Percentiles rank a stretch among this genome's conserved stretches.
These are phyloP conservation scores for Phocoena sinus DNA, from an alignment of 2,113 vertebrate species.

Conservation along the genomic window DNA sequence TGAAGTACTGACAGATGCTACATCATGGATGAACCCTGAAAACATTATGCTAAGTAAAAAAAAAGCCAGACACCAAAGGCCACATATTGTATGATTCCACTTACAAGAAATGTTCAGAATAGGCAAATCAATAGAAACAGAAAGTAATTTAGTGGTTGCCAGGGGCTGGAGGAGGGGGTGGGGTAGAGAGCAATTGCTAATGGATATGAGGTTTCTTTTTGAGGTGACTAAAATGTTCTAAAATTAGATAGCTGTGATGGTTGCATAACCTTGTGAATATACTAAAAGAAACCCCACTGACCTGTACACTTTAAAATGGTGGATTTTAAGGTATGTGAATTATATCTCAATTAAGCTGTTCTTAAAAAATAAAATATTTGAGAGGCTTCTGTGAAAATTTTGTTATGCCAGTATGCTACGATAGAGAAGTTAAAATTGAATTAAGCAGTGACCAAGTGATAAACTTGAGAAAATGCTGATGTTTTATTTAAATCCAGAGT, in stretches of 20 bases:
- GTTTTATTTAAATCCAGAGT: not conserved
- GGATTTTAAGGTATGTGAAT: not conserved
- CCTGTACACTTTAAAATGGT: not conserved
- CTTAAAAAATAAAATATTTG: not conserved
- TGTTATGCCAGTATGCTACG: not conserved
- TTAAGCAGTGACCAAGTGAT: conserved; percentile 5
- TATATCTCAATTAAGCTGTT: not conserved
- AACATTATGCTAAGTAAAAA: not conserved
- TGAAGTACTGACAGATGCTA: not conserved
- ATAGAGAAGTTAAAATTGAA: conserved; percentile 26
- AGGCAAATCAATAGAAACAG: conserved; percentile 43
- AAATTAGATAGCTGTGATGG: conserved; percentile 35
- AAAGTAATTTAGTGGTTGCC: conserved; percentile 24
- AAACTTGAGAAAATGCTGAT: not conserved
- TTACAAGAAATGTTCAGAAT: conserved; percentile 34
- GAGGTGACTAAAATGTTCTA: conserved; percentile 22
- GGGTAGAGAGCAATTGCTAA: not conserved
- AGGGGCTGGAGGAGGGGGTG: not conserved
- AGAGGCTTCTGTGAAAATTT: not conserved
- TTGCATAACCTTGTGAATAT: not conserved
- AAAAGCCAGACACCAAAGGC: not conserved
- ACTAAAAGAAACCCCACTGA: not conserved
- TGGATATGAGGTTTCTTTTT: conserved; percentile 20
- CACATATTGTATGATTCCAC: not conserved
- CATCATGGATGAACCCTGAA: not conserved